Evolutionary conservation across 2,113 vertebrate genomes (phyloP).

Genomic region (Oryzias curvinotus): DNA sequence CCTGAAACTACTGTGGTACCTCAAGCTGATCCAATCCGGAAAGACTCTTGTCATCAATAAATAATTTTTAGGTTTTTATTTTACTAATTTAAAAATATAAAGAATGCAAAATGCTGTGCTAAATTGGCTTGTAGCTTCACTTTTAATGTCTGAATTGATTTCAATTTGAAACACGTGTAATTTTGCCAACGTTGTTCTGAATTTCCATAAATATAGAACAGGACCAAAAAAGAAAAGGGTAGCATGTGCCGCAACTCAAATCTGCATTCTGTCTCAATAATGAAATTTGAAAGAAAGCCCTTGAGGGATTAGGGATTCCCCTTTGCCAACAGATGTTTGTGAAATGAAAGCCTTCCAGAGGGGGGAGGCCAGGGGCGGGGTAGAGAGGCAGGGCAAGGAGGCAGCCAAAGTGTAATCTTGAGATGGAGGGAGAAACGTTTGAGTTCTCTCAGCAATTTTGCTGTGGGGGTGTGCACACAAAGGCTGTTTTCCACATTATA

Average conservation of each 20-base stretch:
- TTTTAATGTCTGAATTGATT: constrained; percentile 20
- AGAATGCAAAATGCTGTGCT: no score
- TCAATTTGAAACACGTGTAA: constrained; percentile 17
- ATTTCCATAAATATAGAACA: constrained; percentile 41
- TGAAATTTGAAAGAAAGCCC: constrained; percentile 69
- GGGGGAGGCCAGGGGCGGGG: constrained; percentile 25
- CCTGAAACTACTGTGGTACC: no score
- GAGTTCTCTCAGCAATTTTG: constrained; percentile 40
- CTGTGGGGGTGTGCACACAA: constrained; percentile 44
- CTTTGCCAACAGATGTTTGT: constrained; percentile 72
- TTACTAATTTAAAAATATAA: no score
- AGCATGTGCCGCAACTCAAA: constrained; percentile 57
- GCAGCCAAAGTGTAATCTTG: constrained; percentile 65
- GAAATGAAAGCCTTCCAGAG: constrained; percentile 66
- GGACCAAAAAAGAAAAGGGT: constrained; percentile 12
- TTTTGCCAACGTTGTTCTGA: constrained; percentile 20
- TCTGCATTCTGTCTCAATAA: constrained; percentile 66
- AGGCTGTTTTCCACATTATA: constrained; percentile 62
- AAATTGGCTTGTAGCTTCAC: not conserved
- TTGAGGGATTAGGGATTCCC: constrained; percentile 69
- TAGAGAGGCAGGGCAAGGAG: constrained; percentile 39
- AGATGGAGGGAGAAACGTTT: constrained; percentile 55
- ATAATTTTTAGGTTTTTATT: no score
- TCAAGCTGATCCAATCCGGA: no score
- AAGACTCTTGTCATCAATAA: no score